Percentiles rank a stretch among this genome's conserved stretches.
These are phyloP conservation scores for Ceratina australensis DNA, from an alignment of 1,140 invertebrate genomes.

Conservation along the genomic window DNA sequence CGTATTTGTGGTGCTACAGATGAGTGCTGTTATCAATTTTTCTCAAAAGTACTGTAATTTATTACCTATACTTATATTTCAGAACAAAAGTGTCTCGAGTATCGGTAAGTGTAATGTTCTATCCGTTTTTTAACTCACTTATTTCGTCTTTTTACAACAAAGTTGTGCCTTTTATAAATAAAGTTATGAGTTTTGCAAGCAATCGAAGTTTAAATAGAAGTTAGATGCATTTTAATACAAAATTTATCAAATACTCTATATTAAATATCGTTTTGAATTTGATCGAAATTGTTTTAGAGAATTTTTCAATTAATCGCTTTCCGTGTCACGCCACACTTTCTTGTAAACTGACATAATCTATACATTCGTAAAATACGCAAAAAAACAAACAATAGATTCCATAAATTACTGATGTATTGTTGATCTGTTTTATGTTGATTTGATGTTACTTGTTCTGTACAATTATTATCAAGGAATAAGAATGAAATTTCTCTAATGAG, in stretches of 20 bases:
- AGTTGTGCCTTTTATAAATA: constrained; percentile 36
- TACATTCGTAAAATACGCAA: constrained; percentile 25
- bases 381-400: constrained; percentile 21
- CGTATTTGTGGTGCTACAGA: constrained; percentile 62
- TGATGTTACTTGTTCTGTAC: not conserved
- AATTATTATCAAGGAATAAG: not conserved
- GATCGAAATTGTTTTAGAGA: not conserved
- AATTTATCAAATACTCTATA: not conserved
- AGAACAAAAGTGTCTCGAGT: constrained; percentile 70
- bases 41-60: constrained; percentile 68
- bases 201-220: not conserved
- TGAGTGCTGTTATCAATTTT: constrained; percentile 67
- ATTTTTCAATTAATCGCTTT: not conserved
- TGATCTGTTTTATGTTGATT: constrained; percentile 5
- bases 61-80: constrained; percentile 72
- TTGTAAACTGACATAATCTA: constrained; percentile 58
- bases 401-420: constrained; percentile 54
- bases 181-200: constrained; percentile 8
- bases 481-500: not conserved
- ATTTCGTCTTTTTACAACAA: constrained; percentile 65
- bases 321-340: constrained; percentile 33
- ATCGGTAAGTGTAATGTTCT: constrained; percentile 70
- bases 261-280: not conserved
- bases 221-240: constrained; percentile 8
- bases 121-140: constrained; percentile 53